Conservation (phyloP, 1,140 invertebrate species). For the Psilanteris sp. region DNA sequence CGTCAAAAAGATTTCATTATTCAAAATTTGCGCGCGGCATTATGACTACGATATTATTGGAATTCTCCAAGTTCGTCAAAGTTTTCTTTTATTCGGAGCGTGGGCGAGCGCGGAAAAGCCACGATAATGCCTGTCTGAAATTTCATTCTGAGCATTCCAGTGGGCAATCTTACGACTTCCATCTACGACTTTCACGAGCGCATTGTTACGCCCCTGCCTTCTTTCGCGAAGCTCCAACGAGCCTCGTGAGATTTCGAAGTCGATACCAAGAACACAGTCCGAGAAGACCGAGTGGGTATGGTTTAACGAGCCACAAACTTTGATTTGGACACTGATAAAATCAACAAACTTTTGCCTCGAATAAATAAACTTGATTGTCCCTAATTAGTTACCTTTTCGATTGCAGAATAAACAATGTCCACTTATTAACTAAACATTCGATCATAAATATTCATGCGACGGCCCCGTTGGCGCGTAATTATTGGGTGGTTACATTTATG, state of each 20-base stretch:
- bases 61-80: conserved; percentile 53
- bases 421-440: conserved; percentile 29
- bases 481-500: conserved; percentile 4
- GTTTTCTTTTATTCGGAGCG: conserved; percentile 49
- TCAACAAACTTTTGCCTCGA: conserved; percentile 55
- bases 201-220: conserved; percentile 61
- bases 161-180: conserved; percentile 53
- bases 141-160: conserved; percentile 49
- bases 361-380: conserved; percentile 54
- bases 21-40: conserved; percentile 12
- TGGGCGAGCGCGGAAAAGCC: conserved; percentile 43
- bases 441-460: conserved; percentile 40
- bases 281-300: conserved; percentile 47
- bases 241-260: conserved; percentile 61
- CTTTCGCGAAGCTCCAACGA: conserved; percentile 54
- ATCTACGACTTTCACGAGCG: conserved; percentile 60
- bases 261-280: conserved; percentile 54
- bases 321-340: conserved; percentile 61
- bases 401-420: conserved; percentile 35
- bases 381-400: conserved; percentile 54
- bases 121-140: conserved; percentile 47
- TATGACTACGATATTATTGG: conserved; percentile 24
- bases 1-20: conserved; percentile 4
- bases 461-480: neutral
- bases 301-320: conserved; percentile 63